A percentile compares a stretch with the other conserved stretches of the same genome.
These are phyloP conservation scores for Cataglyphis hispanica DNA, from an alignment of 1,140 invertebrate species.

Conservation along the genomic window DNA sequence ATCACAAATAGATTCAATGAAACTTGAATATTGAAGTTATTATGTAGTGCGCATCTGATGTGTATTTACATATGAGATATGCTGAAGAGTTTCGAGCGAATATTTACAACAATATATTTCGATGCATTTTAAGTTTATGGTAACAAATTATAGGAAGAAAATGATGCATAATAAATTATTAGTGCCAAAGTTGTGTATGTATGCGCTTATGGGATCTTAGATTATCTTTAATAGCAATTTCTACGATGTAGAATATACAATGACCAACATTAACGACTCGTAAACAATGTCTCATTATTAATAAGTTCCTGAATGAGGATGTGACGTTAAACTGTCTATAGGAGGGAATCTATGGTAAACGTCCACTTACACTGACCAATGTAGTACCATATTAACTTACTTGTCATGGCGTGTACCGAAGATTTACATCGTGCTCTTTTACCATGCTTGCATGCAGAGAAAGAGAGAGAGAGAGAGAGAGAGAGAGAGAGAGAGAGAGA, in stretches of 20 bases:
- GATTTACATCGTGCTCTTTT: slow-evolving; percentile 36
- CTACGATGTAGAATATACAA: slow-evolving; percentile 33
- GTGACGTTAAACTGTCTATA: slow-evolving; percentile 70
- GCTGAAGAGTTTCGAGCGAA: background rate
- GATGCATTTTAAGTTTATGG: background rate
- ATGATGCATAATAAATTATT: background rate
- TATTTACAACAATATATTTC: slow-evolving; percentile 19
- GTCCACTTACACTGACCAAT: slow-evolving; percentile 34
- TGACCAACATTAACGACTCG: slow-evolving; percentile 62
- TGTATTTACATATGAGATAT: background rate
- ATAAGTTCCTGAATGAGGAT: slow-evolving; percentile 79
- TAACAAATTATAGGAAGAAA: background rate
- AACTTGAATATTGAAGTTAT: background rate
- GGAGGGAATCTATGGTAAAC: slow-evolving; percentile 53
- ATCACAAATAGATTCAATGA: background rate
- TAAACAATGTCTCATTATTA: slow-evolving; percentile 79
- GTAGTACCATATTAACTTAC: slow-evolving; percentile 21
- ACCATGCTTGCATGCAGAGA: background rate
- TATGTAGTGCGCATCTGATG: background rate
- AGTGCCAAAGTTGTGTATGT: background rate
- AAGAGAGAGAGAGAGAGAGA: background rate
- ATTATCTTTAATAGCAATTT: slow-evolving; percentile 56
- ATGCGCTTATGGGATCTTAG: slow-evolving; percentile 24
- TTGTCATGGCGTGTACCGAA: slow-evolving; percentile 18
- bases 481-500: background rate